Evolutionary conservation across 2,888 invertebrate species (phyloP), one percentile per base, ranked within the genome.

Genomic region (Rhamnusium bicolor): DNA sequence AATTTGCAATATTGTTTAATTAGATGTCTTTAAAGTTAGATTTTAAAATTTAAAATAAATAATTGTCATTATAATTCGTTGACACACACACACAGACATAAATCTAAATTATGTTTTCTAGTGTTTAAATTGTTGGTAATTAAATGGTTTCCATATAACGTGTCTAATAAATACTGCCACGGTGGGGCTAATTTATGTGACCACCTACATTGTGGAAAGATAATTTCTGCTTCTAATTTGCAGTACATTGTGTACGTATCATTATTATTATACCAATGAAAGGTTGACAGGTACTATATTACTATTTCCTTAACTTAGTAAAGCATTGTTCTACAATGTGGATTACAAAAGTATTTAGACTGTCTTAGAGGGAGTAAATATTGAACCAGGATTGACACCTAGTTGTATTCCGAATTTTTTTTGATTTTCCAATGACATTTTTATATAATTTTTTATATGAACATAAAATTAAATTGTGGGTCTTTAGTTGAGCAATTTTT

Each of bases 191-290:
- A 24, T 54, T 21, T 24, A 21, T 54, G 7, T 16, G 24, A 24
- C 27, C 54, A 56, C 54, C 54, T 56, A 56, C 54, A 56, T 56
- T 7, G 4, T 27, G 6, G 14, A 56, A 56, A 56, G 14, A 56
- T 56, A 56, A 56, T 56, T 56, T 56, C 54, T 56, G 27, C 27
- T 27, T 27, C 27, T 56, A 56, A 56, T 56, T 56, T 56, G 54
- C 54, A 27, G 54, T 27, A 27, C 27, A 27, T 27, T 56, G 14
- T 27, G 27, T 14, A 8, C n/a, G 6, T 24, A 56, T 56, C 27
- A 56, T 56, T 27, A 24, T 27, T 56, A 27, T 56, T 56, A 56
- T 27, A 27, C 54, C 14, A 56, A 24, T 56, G 54, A 56, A 56
- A 56, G 24, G 54, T 56, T 27, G 54, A 56, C 54, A 56, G 54